These are phyloP conservation scores for Hartigia nigra DNA, from an alignment of 2,888 invertebrate genomes.

Conservation along the genomic window DNA sequence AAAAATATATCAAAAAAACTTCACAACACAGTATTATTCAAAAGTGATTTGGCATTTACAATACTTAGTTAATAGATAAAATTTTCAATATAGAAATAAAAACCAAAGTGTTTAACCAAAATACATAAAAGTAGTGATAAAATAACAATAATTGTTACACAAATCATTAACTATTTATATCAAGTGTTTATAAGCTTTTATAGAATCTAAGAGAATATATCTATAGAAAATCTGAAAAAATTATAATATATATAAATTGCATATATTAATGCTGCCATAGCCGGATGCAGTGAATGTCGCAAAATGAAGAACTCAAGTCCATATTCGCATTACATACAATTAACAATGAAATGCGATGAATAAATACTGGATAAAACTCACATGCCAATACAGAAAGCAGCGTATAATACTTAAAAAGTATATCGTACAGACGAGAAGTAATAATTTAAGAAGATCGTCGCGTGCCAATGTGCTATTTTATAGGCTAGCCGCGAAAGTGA, in stretches of 20 bases:
- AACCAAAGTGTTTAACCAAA: background rate
- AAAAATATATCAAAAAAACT: background rate
- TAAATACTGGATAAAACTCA: background rate
- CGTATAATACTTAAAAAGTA: background rate
- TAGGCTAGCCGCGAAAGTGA: conserved; percentile 16
- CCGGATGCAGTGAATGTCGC: background rate
- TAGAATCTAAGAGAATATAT: background rate
- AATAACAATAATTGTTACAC: background rate
- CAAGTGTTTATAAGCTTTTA: background rate
- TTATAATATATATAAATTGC: background rate
- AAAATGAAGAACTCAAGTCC: background rate
- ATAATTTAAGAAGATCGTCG: background rate
- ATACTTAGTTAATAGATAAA: background rate
- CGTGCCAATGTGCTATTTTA: background rate
- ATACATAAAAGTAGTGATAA: background rate
- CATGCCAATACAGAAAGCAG: background rate
- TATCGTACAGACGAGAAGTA: background rate
- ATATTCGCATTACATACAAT: background rate
- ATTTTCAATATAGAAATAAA: background rate
- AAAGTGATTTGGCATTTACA: no score
- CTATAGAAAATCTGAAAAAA: background rate
- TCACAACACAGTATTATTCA: background rate
- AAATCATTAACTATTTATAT: background rate
- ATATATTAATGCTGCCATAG: background rate
- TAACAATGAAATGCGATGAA: background rate